Percentiles rank a stretch among this genome's conserved stretches.
phyloP scores from a whole-genome alignment of 1,140 invertebrate genomes.

The Drosophila littoralis region DNA sequence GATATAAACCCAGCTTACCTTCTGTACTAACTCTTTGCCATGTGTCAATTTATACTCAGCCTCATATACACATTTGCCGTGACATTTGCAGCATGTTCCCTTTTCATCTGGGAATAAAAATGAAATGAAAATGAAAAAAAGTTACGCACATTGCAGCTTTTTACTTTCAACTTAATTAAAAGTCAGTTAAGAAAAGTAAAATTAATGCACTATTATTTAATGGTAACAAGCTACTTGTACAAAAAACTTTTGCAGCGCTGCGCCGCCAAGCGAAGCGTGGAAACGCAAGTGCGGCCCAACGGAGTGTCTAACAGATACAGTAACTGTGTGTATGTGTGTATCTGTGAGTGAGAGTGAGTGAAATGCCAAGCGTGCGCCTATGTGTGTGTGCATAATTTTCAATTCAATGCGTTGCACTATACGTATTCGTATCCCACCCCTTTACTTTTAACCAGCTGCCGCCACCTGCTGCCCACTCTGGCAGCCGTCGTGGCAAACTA shows the following conservation, averaged over 20 bases:
- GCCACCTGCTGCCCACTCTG: conserved; percentile 33
- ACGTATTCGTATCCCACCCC: conserved; percentile 10
- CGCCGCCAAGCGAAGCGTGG: conserved; percentile 46
- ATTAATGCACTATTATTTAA: conserved; percentile 62
- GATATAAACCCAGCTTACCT: not conserved
- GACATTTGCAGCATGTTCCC: conserved; percentile 25
- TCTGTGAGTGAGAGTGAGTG: conserved; percentile 1
- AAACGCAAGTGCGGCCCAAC: conserved; percentile 9
- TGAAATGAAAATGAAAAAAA: not conserved
- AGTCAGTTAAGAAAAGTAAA: conserved; percentile 51
- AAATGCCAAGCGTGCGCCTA: not conserved
- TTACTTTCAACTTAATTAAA: conserved; percentile 66
- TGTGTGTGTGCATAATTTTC: conserved; percentile 53
- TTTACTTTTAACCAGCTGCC: conserved; percentile 8
- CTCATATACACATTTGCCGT: not conserved
- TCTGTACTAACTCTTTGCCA: not conserved
- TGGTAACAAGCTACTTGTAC: conserved; percentile 35
- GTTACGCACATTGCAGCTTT: conserved; percentile 31
- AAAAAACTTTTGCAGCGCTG: conserved; percentile 43
- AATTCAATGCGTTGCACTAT: conserved; percentile 47
- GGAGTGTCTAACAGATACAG: conserved; percentile 33
- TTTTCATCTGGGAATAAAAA: conserved; percentile 10
- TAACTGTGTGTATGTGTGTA: conserved; percentile 1
- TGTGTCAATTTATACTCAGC: conserved; percentile 28
- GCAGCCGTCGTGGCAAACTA: conserved; percentile 28